Evolutionary conservation across 2,888 invertebrate genomes (phyloP).

Genomic region (Plebejus argus): DNA sequence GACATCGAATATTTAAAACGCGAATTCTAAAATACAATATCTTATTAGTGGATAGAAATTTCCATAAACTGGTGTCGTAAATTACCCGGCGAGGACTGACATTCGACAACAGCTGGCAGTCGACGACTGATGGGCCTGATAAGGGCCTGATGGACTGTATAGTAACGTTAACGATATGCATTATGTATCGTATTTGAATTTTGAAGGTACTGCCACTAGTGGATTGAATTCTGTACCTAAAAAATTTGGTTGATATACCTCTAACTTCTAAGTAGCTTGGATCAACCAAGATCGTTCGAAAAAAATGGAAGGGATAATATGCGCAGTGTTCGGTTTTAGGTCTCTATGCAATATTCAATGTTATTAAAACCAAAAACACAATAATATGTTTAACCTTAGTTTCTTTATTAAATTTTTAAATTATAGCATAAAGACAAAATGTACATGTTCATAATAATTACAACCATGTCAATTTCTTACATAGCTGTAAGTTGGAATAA

Average conservation of each 20-base stretch:
- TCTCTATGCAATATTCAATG: too few species aligned
- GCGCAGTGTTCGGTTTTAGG: too few species aligned
- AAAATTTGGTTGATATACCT: not conserved
- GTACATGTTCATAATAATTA: too few species aligned
- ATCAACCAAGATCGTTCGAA: too few species aligned
- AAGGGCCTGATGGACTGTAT: conserved; percentile 37
- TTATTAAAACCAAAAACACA: too few species aligned
- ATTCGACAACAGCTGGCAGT: conserved; percentile 46
- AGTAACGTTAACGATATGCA: conserved; percentile 24
- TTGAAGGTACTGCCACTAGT: conserved; percentile 4
- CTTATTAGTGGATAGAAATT: conserved; percentile 56
- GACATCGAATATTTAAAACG: not conserved
- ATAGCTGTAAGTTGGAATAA: too few species aligned
- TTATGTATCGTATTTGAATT: conserved; percentile 26
- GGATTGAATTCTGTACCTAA: not conserved
- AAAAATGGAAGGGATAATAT: too few species aligned
- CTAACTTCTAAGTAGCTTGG: too few species aligned
- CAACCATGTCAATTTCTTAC: too few species aligned
- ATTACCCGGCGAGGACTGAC: conserved; percentile 41
- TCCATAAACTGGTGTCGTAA: conserved; percentile 51
- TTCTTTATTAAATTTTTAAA: too few species aligned
- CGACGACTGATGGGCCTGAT: conserved; percentile 38
- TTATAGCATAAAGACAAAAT: too few species aligned
- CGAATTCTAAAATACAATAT: conserved; percentile 40
- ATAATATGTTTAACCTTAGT: too few species aligned